phyloP scores from a whole-genome alignment of 2,113 vertebrate species.

The Tamias sibiricus region DNA sequence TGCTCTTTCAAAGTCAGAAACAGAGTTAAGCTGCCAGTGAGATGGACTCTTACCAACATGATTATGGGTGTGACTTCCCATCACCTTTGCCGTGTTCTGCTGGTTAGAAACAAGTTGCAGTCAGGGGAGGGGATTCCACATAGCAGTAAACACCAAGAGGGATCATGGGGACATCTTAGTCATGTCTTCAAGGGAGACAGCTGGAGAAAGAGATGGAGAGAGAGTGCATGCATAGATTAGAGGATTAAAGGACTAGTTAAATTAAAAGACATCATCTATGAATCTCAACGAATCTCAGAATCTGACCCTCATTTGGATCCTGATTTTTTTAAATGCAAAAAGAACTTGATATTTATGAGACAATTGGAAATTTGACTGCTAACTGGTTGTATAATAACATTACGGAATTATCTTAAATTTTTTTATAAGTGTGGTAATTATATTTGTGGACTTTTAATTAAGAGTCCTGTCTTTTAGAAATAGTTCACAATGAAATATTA shows the following conservation, averaged over 20 bases:
- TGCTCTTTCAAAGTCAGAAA: neutral
- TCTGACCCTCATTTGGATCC: neutral
- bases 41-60: neutral
- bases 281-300: neutral
- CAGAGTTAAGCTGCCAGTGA: neutral
- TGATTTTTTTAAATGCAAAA: neutral
- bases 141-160: neutral
- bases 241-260: neutral
- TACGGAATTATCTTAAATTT: neutral
- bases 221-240: neutral
- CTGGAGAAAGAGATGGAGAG: neutral
- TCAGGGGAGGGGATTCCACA: neutral
- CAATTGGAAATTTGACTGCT: conserved; percentile 13
- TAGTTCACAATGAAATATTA: conserved; percentile 26
- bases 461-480: neutral
- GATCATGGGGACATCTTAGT: neutral
- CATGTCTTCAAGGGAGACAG: neutral
- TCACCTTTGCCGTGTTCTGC: neutral
- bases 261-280: neutral
- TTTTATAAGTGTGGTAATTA: neutral
- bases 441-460: neutral
- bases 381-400: neutral
- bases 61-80: neutral
- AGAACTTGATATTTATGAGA: neutral
- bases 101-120: neutral